These are phyloP conservation scores for Leptodactylus fallax DNA, from an alignment of 2,797 vertebrate genomes.

Conservation along the genomic window DNA sequence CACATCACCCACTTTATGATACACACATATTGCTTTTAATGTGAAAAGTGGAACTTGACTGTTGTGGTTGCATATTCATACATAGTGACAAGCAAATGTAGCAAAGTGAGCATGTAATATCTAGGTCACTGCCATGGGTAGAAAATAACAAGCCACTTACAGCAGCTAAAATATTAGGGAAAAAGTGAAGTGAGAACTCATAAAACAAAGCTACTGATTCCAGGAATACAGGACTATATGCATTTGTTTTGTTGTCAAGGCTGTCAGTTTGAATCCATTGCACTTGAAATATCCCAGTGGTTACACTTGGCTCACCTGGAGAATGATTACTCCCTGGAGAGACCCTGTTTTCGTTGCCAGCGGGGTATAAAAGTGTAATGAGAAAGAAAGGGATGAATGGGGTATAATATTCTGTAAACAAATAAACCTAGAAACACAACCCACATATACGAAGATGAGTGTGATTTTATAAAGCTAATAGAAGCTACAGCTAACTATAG, in stretches of 20 bases:
- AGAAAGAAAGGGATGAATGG: not conserved
- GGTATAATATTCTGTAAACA: not conserved
- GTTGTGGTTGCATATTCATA: slow-evolving; percentile 16
- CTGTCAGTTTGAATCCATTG: slow-evolving; percentile 28
- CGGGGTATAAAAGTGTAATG: not conserved
- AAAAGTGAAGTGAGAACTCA: not conserved
- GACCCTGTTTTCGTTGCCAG: not conserved
- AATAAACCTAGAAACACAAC: not conserved
- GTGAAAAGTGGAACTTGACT: not conserved
- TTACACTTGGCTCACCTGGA: not conserved
- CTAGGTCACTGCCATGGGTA: slow-evolving; percentile 4
- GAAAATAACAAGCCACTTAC: slow-evolving; percentile 28
- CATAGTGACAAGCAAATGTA: not conserved
- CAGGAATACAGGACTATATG: not conserved
- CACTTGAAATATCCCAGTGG: not conserved
- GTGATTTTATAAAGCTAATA: not conserved
- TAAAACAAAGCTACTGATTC: not conserved
- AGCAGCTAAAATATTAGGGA: not conserved
- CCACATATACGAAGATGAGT: not conserved
- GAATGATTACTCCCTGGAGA: slow-evolving; percentile 30
- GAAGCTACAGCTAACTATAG: not conserved
- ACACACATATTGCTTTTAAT: not conserved
- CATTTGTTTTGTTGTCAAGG: slow-evolving; percentile 24
- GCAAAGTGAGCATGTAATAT: not conserved
- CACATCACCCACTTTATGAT: not conserved